A percentile compares a stretch with the other conserved stretches of the same genome.
phyloP scores from a whole-genome alignment of 2,888 invertebrate genomes.

The Netelia fuscicornis region DNA sequence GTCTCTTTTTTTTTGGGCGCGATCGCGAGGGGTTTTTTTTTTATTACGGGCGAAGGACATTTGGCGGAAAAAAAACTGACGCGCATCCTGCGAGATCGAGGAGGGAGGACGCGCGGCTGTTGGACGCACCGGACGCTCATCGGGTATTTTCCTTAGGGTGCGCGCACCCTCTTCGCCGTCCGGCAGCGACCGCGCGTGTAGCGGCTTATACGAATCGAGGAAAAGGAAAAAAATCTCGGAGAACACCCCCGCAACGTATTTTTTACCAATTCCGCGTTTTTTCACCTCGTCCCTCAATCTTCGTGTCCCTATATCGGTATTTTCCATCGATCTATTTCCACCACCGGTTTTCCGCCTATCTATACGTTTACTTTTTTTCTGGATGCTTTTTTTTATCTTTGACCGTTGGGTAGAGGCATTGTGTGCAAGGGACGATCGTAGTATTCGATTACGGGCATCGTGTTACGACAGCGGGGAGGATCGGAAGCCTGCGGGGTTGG shows the following conservation, averaged over 20 bases:
- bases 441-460: slow-evolving; percentile 70
- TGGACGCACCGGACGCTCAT: slow-evolving; percentile 45
- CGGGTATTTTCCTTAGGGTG: not conserved
- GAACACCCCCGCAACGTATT: slow-evolving; percentile 56
- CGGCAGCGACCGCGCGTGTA: slow-evolving; percentile 35
- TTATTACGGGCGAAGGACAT: slow-evolving; percentile 12
- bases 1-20: not conserved
- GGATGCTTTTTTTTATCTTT: slow-evolving; percentile 17
- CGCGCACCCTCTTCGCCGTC: slow-evolving; percentile 33
- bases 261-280: slow-evolving; percentile 44
- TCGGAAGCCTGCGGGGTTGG: slow-evolving; percentile 39
- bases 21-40: not conserved
- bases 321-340: slow-evolving; percentile 47
- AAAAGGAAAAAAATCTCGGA: slow-evolving; percentile 27
- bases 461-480: slow-evolving; percentile 56
- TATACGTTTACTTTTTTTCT: slow-evolving; percentile 32
- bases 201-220: not conserved
- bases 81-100: slow-evolving; percentile 58
- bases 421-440: slow-evolving; percentile 37
- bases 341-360: slow-evolving; percentile 57
- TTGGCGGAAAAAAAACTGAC: slow-evolving; percentile 61
- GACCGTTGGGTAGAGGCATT: slow-evolving; percentile 22
- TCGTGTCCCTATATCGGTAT: slow-evolving; percentile 36
- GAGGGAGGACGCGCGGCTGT: slow-evolving; percentile 2
- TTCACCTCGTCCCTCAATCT: slow-evolving; percentile 11